Evolutionary conservation across 2,113 vertebrate species (phyloP).

Genomic region (Chloropsis hardwickii): DNA sequence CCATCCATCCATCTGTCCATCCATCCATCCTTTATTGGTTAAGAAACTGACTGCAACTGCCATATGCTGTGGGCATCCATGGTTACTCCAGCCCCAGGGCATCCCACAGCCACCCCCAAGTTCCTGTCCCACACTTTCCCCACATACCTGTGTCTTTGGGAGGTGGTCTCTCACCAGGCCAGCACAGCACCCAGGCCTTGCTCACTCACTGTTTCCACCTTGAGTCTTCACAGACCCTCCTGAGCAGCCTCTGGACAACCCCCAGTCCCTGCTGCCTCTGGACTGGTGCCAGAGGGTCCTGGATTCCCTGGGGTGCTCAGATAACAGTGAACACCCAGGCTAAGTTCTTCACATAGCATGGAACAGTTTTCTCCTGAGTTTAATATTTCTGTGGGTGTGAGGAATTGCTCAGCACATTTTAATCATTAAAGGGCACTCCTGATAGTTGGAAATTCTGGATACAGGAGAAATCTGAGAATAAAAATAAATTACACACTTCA

Average conservation of each 20-base stretch:
- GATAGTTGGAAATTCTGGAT: not conserved
- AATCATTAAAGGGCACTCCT: not conserved
- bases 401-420: not conserved
- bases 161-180: not conserved
- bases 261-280: not conserved
- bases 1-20: not conserved
- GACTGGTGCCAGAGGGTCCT: not conserved
- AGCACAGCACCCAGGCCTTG: not conserved
- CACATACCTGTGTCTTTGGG: not conserved
- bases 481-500: not conserved
- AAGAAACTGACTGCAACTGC: not conserved
- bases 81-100: not conserved
- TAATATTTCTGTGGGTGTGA: not conserved
- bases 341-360: not conserved
- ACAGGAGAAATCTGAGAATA: not conserved
- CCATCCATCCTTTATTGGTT: not conserved
- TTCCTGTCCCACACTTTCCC: not conserved
- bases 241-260: not conserved
- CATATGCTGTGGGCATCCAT: not conserved
- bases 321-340: not conserved
- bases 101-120: not conserved
- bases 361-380: not conserved
- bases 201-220: not conserved
- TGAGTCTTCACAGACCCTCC: not conserved
- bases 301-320: not conserved